Percentiles rank a stretch among this genome's conserved stretches.
phyloP scores from a whole-genome alignment of 2,888 invertebrate species.

The Leptogaster cylindrica region DNA sequence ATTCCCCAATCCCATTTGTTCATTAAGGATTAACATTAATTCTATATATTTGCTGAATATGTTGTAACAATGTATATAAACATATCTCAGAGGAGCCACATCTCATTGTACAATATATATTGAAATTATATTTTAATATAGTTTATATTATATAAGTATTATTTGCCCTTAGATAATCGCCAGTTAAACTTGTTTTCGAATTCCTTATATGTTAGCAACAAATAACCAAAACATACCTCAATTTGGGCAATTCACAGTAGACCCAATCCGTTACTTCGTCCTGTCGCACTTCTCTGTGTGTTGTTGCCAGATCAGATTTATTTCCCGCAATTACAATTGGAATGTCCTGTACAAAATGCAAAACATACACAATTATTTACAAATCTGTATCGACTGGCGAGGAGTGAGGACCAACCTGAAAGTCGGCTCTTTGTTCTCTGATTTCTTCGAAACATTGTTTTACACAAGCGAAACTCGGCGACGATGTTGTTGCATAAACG shows the following conservation, averaged over 20 bases:
- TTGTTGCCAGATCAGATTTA: slow-evolving; percentile 77
- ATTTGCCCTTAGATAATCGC: too few relatives aligned
- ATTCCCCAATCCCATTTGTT: too few relatives aligned
- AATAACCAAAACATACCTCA: slow-evolving; percentile 71
- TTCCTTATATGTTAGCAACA: too few relatives aligned
- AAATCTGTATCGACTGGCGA: too few relatives aligned
- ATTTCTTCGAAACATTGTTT: slow-evolving; percentile 83
- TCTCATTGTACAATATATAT: too few relatives aligned
- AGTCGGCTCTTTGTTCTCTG: slow-evolving; percentile 78
- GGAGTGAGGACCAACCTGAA: slow-evolving; percentile 61
- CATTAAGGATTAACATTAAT: too few relatives aligned
- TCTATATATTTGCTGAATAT: too few relatives aligned
- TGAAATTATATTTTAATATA: too few relatives aligned
- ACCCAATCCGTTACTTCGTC: slow-evolving; percentile 85
- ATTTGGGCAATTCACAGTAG: slow-evolving; percentile 75
- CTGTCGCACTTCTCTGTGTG: slow-evolving; percentile 73
- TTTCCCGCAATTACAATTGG: slow-evolving; percentile 88
- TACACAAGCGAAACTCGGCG: slow-evolving; percentile 74
- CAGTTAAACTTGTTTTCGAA: too few relatives aligned
- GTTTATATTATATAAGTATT: too few relatives aligned
- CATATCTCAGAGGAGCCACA: too few relatives aligned
- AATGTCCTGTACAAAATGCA: slow-evolving; percentile 67
- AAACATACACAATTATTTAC: not conserved
- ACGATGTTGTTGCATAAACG: slow-evolving; percentile 81
- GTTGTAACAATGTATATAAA: too few relatives aligned